Conservation (phyloP, 1,140 invertebrate genomes). For the Reticulitermes speratus region DNA sequence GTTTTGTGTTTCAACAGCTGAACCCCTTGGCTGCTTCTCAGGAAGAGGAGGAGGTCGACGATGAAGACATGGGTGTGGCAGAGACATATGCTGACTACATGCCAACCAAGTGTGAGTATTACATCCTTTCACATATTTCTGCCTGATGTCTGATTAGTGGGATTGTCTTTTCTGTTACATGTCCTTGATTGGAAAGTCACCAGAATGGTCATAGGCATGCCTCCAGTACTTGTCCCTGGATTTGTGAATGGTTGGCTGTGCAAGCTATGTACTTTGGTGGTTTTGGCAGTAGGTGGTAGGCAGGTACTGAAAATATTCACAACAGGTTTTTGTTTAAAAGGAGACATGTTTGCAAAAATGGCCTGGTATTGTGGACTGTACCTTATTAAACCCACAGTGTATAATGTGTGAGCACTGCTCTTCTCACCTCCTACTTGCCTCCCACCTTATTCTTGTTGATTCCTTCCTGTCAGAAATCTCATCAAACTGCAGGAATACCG, state of each 20-base stretch:
- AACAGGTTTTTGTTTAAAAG: too few species aligned
- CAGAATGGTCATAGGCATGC: background rate
- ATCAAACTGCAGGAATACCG: too few species aligned
- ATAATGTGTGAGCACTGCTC: background rate
- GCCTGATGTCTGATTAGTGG: background rate
- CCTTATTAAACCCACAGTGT: too few species aligned
- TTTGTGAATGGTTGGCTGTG: too few species aligned
- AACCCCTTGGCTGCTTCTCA: conserved; percentile 48
- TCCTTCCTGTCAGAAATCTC: background rate
- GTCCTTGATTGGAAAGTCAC: background rate
- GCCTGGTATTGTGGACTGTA: too few species aligned
- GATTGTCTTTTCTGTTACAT: conserved; percentile 10
- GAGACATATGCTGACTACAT: conserved; percentile 98
- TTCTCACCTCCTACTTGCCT: background rate
- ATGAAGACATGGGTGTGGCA: conserved; percentile 95
- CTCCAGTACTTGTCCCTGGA: too few species aligned
- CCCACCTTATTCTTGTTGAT: background rate
- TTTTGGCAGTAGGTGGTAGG: too few species aligned
- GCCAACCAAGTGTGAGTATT: conserved; percentile 83
- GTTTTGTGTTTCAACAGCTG: conserved; percentile 21
- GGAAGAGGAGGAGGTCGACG: conserved; percentile 83
- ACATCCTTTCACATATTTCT: background rate
- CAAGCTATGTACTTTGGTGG: too few species aligned
- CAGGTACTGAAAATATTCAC: too few species aligned
- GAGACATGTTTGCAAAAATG: too few species aligned